A percentile compares a stretch with the other conserved stretches of the same genome.
Evolutionary conservation across 2,113 vertebrate species (phyloP).

Genomic region (Cynoglossus semilaevis): DNA sequence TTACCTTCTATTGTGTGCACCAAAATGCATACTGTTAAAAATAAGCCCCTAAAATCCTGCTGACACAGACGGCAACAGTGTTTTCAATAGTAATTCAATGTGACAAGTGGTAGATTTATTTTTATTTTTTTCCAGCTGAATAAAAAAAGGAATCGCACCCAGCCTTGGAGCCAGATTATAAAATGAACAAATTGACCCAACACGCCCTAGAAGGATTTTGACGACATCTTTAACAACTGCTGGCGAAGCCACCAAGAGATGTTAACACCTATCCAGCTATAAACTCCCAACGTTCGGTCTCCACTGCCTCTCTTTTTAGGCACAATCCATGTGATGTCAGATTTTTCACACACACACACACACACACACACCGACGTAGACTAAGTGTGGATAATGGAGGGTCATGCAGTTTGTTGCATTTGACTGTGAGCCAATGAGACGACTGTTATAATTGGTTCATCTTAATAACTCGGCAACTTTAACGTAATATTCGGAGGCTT

Average conservation of each 20-base stretch:
- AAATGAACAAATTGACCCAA: not conserved
- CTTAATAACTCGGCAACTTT: slow-evolving; percentile 52
- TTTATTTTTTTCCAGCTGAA: too few relatives aligned
- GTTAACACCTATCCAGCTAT: slow-evolving; percentile 20
- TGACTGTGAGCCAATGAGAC: slow-evolving; percentile 55
- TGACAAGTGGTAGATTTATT: too few relatives aligned
- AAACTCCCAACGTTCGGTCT: slow-evolving; percentile 11
- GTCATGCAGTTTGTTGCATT: slow-evolving; percentile 54
- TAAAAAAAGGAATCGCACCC: too few relatives aligned
- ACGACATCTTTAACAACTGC: slow-evolving; percentile 3
- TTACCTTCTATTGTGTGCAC: slow-evolving; percentile 33
- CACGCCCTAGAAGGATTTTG: not conserved
- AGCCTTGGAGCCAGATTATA: slow-evolving; percentile 3
- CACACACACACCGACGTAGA: not conserved
- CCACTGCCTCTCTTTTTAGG: slow-evolving; percentile 12
- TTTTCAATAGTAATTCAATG: not conserved
- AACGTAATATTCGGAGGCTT: slow-evolving; percentile 22
- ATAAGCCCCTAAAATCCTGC: slow-evolving; percentile 11
- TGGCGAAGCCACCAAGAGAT: not conserved
- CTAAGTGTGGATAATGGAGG: slow-evolving; percentile 25
- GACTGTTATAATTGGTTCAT: slow-evolving; percentile 56
- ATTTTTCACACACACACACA: slow-evolving; percentile 37
- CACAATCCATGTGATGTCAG: slow-evolving; percentile 3
- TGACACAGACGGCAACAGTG: not conserved
- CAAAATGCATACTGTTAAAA: slow-evolving; percentile 6